Evolutionary conservation across 2,888 invertebrate species (phyloP).

Genomic region (Eilema caniola): DNA sequence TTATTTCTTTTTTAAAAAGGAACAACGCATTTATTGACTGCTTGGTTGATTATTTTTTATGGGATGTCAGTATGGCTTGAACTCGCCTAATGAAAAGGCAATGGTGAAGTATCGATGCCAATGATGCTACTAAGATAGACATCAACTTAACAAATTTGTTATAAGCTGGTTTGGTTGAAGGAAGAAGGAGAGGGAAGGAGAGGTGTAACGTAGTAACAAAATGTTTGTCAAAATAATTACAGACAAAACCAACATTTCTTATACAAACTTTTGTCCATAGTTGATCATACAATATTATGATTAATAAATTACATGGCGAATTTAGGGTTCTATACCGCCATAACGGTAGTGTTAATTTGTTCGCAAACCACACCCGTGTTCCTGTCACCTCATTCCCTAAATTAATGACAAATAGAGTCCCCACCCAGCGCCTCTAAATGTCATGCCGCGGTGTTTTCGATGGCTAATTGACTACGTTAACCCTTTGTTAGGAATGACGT

Average conservation of each 20-base stretch:
- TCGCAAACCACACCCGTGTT: slow-evolving; percentile 77
- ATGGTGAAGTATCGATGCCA: background rate
- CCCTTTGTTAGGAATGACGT: slow-evolving; percentile 74
- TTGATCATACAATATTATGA: slow-evolving; percentile 1
- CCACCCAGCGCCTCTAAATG: slow-evolving; percentile 74
- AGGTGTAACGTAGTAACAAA: background rate
- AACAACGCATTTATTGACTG: no score
- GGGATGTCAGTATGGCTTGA: background rate
- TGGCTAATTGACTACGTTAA: slow-evolving; percentile 81
- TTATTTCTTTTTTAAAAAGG: background rate
- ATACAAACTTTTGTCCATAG: background rate
- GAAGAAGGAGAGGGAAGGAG: background rate
- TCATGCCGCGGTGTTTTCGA: slow-evolving; percentile 76
- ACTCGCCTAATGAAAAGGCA: background rate
- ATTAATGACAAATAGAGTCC: slow-evolving; percentile 84
- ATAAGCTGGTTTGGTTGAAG: no score
- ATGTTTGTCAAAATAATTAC: background rate
- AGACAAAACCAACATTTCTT: background rate
- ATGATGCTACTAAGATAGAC: no score
- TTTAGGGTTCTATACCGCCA: slow-evolving; percentile 29
- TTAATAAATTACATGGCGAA: slow-evolving; percentile 13
- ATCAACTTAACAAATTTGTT: no score
- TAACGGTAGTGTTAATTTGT: slow-evolving; percentile 75
- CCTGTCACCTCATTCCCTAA: slow-evolving; percentile 83
- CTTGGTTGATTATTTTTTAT: background rate